Base-by-base conservation (phyloP, 2,888 invertebrate genomes). In the Drosophila meridiana region DNA sequence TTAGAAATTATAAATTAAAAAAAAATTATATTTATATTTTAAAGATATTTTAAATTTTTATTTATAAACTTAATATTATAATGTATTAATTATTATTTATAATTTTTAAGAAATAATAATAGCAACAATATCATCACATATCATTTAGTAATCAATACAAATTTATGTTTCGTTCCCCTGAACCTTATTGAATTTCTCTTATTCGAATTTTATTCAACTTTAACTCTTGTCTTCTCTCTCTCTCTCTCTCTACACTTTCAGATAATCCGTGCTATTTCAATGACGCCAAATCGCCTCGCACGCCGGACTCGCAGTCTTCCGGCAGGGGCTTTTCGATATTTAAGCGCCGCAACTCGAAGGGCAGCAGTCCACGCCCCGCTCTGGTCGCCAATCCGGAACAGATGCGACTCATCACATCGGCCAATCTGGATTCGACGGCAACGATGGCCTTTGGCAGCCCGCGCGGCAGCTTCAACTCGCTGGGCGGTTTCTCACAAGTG, bases 201-300 rank as follows among this genome's bases (percentile, higher is more conserved):
- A 40, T 40, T 30, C 30, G 30, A n/a, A 34, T 34, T 6, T 13
- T 7, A 0, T 34, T 30, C n/a, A 50, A 32, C 4, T 40, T 36
- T 13, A 34, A 5, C 5, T 28, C 7, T 36, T 13, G 4, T 2
- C 3, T 4, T 9, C 14, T n/a, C 32, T 9, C 50, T 50, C 9
- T 43, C 20, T 20, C 20, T n/a, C 40, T n/a, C n/a, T 40, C 2
- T 14, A 3, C 34, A 40, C n/a, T 90, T 89, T 0, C 81, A 93
- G 93, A 93, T 82, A 93, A 93, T 87, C 93, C 93, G 26, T 93
- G 92, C 71, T 93, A 93, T 86, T 93, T 93, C 80, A 93, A 93
- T 92, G 93, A 93, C 59, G 87, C 91, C 58, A 92, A 93, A 74
- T 92, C 93, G 38, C 93, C 93, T 1, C 92, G 91, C 63, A 93